Percentiles rank a stretch among this genome's conserved stretches.
phyloP scores from a whole-genome alignment of 1,140 invertebrate species.

The Antheraea pernyi region DNA sequence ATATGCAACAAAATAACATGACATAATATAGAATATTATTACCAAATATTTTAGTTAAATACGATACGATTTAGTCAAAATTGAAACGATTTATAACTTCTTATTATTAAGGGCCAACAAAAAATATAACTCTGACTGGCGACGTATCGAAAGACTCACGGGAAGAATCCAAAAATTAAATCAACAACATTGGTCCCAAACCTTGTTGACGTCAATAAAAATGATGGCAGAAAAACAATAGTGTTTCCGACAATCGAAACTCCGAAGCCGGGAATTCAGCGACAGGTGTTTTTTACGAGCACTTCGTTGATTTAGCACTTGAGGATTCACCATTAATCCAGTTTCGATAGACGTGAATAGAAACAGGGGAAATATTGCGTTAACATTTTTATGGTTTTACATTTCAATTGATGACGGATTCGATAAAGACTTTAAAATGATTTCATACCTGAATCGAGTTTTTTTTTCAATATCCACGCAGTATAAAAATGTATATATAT shows the following conservation, averaged over 20 bases:
- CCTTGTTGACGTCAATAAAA: constrained; percentile 17
- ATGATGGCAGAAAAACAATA: constrained; percentile 29
- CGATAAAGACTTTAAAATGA: background rate
- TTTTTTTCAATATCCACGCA: background rate
- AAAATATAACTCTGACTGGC: no score
- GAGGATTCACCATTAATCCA: constrained; percentile 69
- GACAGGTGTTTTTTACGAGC: constrained; percentile 74
- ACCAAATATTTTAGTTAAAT: no score
- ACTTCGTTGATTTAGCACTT: constrained; percentile 60
- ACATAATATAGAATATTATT: no score
- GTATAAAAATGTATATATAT: no score
- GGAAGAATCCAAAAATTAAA: background rate
- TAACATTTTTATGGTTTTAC: constrained; percentile 19
- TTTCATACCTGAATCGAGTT: background rate
- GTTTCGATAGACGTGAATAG: constrained; percentile 61
- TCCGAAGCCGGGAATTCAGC: constrained; percentile 52
- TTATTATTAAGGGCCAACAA: no score
- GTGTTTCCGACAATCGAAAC: constrained; percentile 44
- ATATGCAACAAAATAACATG: no score
- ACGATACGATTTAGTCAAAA: no score
- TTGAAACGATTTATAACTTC: no score
- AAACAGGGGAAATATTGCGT: constrained; percentile 59
- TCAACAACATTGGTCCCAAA: background rate
- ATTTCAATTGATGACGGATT: background rate
- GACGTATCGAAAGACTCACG: background rate